Evolutionary conservation across 2,888 invertebrate species (phyloP), one percentile per base, ranked within the genome.

Genomic region (Plutella xylostella): DNA sequence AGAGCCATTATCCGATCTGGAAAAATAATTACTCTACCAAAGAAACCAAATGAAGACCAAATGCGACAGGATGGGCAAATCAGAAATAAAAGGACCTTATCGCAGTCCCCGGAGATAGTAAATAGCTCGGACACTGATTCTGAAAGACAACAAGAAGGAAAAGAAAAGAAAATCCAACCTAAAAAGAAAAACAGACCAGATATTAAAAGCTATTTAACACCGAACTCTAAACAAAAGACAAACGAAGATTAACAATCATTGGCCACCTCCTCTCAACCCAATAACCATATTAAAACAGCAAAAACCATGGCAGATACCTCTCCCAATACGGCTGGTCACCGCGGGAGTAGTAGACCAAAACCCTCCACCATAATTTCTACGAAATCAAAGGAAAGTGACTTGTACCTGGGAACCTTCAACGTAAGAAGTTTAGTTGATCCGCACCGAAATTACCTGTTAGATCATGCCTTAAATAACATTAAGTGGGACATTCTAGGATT

Each of bases 291-390:
- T n/a, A n/a, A n/a, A n/a, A n/a, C n/a, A n/a, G n/a, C n/a, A n/a
- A n/a, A n/a, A n/a, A n/a, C n/a, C n/a, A n/a, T n/a, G n/a, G n/a
- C n/a, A n/a, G n/a, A n/a, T n/a, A 25, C 25, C 5, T 7, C 42
- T 43, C 43, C 46, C 45, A 42, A 39, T 44, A 43, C 42, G 50
- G 44, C 30, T 43, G 47, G 50, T 49, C 47, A 25, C 47, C 49
- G 41, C 17, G 47, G 45, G 46, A 39, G 31, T 15, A 37, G 30
- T 34, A 45, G 47, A 45, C 45, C 45, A 43, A 20, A 38, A 46
- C 46, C 48, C 42, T 46, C 46, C 46, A 48, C 21, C 35, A 4
- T 12, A 20, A 28, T 7, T 7, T 11, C n/a, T 12, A 6, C 9
- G 6, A 20, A n/a, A 42, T 15, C 22, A 34, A 35, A 17, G 5